A percentile compares a stretch with the other conserved stretches of the same genome.
phyloP scores from a whole-genome alignment of 1,140 invertebrate species.

The Phenacoccus solenopsis region DNA sequence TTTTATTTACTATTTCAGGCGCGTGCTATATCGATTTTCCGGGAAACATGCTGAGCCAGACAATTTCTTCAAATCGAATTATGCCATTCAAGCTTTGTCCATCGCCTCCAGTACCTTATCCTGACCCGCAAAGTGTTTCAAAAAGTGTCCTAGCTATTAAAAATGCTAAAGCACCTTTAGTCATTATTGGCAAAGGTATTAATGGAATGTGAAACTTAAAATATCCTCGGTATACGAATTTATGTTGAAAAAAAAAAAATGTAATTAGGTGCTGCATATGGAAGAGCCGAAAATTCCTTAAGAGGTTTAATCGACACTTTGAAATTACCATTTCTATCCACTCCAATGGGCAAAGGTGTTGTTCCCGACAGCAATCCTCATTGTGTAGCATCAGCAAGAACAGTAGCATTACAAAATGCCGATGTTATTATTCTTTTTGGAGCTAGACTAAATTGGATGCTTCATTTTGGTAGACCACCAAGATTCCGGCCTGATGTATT shows the following conservation, averaged over 20 bases:
- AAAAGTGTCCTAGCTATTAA: slow-evolving; percentile 54
- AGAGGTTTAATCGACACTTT: slow-evolving; percentile 52
- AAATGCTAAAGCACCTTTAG: slow-evolving; percentile 61
- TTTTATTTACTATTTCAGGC: slow-evolving; percentile 37
- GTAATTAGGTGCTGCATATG: slow-evolving; percentile 59
- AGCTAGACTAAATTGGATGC: slow-evolving; percentile 90
- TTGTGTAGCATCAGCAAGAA: slow-evolving; percentile 75
- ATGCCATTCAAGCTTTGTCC: slow-evolving; percentile 36
- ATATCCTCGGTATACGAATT: not conserved
- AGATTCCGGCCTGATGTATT: slow-evolving; percentile 70
- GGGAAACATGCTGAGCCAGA: slow-evolving; percentile 56
- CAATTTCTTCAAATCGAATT: slow-evolving; percentile 35
- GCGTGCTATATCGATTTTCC: slow-evolving; percentile 81
- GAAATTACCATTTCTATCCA: slow-evolving; percentile 77
- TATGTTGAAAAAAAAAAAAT: slow-evolving; percentile 9
- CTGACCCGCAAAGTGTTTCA: slow-evolving; percentile 49
- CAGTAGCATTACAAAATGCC: slow-evolving; percentile 67
- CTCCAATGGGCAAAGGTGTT: slow-evolving; percentile 94
- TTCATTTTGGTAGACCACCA: slow-evolving; percentile 88
- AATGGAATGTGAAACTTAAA: slow-evolving; percentile 8
- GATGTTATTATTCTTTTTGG: slow-evolving; percentile 83
- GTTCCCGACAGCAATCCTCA: slow-evolving; percentile 63
- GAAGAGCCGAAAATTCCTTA: slow-evolving; percentile 52
- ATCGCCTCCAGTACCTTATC: slow-evolving; percentile 50
- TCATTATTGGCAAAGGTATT: slow-evolving; percentile 84